A percentile compares a stretch with the other conserved stretches of the same genome.
Evolutionary conservation across 2,797 vertebrate genomes (phyloP).

Genomic region (Scolopax bukidnonensis): DNA sequence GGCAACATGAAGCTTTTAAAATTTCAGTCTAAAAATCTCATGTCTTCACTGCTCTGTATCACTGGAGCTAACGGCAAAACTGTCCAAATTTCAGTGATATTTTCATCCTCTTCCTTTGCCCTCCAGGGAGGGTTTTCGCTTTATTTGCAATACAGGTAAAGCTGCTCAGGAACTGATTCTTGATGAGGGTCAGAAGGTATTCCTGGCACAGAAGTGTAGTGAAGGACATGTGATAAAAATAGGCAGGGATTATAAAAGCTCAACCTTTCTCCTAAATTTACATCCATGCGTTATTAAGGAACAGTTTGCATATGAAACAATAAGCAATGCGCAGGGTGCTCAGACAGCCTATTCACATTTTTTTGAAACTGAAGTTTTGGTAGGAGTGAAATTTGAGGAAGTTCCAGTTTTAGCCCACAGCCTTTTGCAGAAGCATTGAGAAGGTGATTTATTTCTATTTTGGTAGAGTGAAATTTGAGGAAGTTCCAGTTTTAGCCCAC

Average conservation of each 20-base stretch:
- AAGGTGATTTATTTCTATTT: conserved; percentile 14
- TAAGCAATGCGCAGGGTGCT: neutral
- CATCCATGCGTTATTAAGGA: neutral
- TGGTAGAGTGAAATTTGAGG: neutral
- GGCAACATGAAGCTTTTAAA: neutral
- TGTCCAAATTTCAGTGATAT: neutral
- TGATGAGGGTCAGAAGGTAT: neutral
- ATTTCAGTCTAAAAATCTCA: neutral
- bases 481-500: neutral
- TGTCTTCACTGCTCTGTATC: neutral
- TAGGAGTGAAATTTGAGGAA: neutral
- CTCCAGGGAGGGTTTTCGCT: neutral
- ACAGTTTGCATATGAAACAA: neutral
- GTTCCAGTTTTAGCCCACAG: conserved; percentile 4
- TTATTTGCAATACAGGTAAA: neutral
- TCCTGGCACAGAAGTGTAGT: neutral
- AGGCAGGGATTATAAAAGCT: neutral
- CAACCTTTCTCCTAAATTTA: neutral
- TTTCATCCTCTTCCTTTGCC: neutral
- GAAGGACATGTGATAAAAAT: neutral
- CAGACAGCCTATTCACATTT: rapidly evolving
- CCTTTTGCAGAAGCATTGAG: conserved; percentile 14
- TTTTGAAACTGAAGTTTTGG: neutral
- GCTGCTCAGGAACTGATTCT: neutral
- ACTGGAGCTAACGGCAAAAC: neutral